Percentiles rank a stretch among this genome's conserved stretches.
phyloP scores from a whole-genome alignment of 2,797 vertebrate genomes.

The Vipera latastei region DNA sequence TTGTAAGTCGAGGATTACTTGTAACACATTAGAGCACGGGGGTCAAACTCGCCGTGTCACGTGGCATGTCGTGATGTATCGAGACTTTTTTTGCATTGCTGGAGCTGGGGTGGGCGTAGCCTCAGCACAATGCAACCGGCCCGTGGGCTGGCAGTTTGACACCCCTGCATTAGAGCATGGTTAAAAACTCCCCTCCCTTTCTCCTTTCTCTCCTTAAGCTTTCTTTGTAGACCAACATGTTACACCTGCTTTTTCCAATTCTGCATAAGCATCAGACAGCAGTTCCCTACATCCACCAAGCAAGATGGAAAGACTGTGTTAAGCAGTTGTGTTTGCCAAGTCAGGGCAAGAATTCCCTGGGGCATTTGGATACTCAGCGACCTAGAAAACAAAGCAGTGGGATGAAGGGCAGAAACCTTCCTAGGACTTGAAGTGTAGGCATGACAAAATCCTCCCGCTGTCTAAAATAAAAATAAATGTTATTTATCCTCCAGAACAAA shows the following conservation, averaged over 20 bases:
- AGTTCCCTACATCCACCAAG: not conserved
- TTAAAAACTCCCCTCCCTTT: not conserved
- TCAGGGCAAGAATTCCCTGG: not conserved
- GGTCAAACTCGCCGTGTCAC: too few species aligned
- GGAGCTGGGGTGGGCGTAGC: too few species aligned
- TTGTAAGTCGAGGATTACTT: not conserved
- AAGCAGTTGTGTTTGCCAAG: not conserved
- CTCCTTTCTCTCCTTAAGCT: not conserved
- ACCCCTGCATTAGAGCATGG: not conserved
- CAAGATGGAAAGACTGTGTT: not conserved
- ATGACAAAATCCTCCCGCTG: not conserved
- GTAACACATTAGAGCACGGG: not conserved
- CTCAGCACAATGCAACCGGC: too few species aligned
- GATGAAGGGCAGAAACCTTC: not conserved
- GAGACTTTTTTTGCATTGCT: too few species aligned
- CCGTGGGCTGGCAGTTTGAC: too few species aligned
- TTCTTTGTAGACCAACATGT: not conserved
- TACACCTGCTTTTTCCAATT: not conserved
- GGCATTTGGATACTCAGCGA: not conserved
- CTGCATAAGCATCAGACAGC: not conserved
- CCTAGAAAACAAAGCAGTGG: not conserved
- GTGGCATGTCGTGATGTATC: too few species aligned
- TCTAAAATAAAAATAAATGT: not conserved
- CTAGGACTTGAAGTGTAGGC: not conserved
- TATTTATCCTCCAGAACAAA: constrained; percentile 1